phyloP scores from a whole-genome alignment of 2,797 vertebrate species.

The Darevskia mixta region DNA sequence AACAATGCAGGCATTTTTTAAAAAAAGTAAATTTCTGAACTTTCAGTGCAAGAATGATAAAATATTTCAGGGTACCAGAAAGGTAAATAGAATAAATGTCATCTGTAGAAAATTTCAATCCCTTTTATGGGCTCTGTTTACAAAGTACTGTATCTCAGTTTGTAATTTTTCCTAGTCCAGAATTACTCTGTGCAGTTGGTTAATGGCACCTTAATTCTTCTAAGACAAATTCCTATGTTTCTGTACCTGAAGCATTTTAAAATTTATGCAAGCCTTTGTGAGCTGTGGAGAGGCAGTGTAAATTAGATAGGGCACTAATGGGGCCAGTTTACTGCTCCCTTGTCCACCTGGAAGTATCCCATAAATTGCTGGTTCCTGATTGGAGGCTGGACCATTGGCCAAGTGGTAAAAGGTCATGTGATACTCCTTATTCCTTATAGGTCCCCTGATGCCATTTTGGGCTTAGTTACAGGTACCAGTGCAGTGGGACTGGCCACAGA shows the following conservation, averaged over 20 bases:
- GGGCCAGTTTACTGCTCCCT: not conserved
- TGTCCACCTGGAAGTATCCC: not conserved
- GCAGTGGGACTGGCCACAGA: no score
- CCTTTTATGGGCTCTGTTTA: conserved; percentile 71
- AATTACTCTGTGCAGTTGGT: conserved; percentile 79
- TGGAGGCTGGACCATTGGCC: not conserved
- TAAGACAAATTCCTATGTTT: not conserved
- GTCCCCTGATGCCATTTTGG: not conserved
- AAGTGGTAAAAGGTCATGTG: not conserved
- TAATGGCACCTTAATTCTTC: conserved; percentile 77
- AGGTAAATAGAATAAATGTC: conserved; percentile 64
- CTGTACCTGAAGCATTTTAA: not conserved
- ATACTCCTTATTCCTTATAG: not conserved
- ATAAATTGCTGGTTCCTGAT: not conserved
- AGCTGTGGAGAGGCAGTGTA: not conserved
- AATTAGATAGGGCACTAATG: not conserved
- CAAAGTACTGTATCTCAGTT: conserved; percentile 61
- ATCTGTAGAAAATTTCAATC: conserved; percentile 61
- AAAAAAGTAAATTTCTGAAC: conserved; percentile 45
- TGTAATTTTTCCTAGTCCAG: conserved; percentile 73
- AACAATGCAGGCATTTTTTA: conserved; percentile 50
- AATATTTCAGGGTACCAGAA: conserved; percentile 57
- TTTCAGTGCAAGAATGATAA: conserved; percentile 46
- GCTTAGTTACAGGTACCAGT: not conserved
- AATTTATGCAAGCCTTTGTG: not conserved